Evolutionary conservation across 2,797 vertebrate species (phyloP).

Genomic region (Trematomus bernacchii): DNA sequence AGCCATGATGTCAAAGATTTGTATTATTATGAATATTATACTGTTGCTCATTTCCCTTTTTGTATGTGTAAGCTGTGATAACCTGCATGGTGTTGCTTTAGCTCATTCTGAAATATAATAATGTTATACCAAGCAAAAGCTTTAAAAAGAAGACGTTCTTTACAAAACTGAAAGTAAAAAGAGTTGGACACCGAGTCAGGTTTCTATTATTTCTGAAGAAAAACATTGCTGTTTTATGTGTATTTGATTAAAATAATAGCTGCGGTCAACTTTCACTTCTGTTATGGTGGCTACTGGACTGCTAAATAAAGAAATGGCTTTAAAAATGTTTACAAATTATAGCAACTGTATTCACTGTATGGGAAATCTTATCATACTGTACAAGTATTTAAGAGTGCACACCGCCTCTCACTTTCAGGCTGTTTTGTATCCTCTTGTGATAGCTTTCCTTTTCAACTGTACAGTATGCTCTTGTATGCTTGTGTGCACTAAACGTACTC

Average conservation of each 20-base stretch:
- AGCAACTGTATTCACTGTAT: background rate
- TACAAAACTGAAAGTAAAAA: background rate
- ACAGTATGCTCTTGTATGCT: background rate
- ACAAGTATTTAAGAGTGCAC: background rate
- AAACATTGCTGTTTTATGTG: background rate
- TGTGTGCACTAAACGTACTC: constrained; percentile 18
- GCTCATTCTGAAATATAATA: background rate
- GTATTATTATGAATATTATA: background rate
- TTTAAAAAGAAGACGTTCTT: background rate
- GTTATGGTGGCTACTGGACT: background rate
- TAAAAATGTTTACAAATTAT: background rate
- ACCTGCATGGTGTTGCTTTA: background rate
- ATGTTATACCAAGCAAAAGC: background rate
- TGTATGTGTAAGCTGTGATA: constrained; percentile 1
- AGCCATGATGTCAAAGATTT: background rate
- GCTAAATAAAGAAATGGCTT: background rate
- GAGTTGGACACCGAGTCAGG: background rate
- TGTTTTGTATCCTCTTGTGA: background rate
- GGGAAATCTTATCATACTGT: background rate
- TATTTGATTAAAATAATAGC: background rate
- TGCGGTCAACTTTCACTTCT: constrained; percentile 15
- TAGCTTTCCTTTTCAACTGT: background rate
- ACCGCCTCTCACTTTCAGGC: background rate
- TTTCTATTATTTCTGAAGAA: background rate
- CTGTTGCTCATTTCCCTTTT: constrained; percentile 4